Evolutionary conservation across 2,888 invertebrate genomes (phyloP).

Genomic region (Trachelus troglodyta): DNA sequence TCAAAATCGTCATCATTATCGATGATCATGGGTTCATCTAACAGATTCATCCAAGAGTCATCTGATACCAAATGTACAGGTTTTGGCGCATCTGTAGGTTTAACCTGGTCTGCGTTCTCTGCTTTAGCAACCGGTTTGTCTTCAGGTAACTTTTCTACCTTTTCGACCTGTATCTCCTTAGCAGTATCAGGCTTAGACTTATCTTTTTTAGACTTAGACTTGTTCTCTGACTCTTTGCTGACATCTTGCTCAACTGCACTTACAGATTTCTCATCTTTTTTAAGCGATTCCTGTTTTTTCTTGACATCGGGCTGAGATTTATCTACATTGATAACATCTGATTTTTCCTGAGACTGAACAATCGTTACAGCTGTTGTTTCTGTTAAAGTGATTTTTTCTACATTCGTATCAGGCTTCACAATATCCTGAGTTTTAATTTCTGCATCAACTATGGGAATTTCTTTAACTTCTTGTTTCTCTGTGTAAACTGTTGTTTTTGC

Average conservation of each 20-base stretch:
- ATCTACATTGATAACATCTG: neutral
- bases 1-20: conserved; percentile 38
- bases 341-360: neutral
- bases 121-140: conserved; percentile 22
- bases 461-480: conserved; percentile 4
- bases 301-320: neutral
- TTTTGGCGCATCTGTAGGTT: conserved; percentile 3
- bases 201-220: conserved; percentile 12
- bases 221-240: conserved; percentile 5
- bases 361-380: neutral
- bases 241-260: neutral
- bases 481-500: conserved; percentile 2
- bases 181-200: conserved; percentile 17
- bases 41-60: conserved; percentile 56
- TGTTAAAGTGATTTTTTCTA: neutral
- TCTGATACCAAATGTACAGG: conserved; percentile 25
- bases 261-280: neutral
- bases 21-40: conserved; percentile 49
- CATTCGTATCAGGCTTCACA: neutral
- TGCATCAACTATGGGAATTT: neutral
- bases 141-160: conserved; percentile 21
- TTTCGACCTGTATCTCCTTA: conserved; percentile 7
- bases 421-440: neutral
- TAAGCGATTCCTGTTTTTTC: neutral
- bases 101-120: conserved; percentile 22